Conservation (phyloP, 2,888 invertebrate species). For the Macrosoma leucophasiata region DNA sequence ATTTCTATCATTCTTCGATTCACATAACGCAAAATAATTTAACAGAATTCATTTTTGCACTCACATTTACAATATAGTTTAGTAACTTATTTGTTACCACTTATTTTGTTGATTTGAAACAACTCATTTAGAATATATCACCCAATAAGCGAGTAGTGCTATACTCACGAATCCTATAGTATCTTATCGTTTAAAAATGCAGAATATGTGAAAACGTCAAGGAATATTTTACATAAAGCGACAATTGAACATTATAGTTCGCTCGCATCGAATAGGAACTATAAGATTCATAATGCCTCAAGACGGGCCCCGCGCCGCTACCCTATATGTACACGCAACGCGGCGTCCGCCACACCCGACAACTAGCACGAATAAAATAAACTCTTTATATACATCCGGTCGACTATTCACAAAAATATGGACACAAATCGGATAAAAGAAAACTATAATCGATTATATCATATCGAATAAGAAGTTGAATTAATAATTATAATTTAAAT, state of each 20-base stretch:
- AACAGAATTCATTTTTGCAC: constrained; percentile 75
- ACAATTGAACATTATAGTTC: constrained; percentile 76
- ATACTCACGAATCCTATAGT: constrained; percentile 68
- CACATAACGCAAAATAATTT: constrained; percentile 78
- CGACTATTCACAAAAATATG: constrained; percentile 59
- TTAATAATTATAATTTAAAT: constrained; percentile 54
- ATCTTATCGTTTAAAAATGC: constrained; percentile 73
- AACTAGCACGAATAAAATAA: constrained; percentile 67
- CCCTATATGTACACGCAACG: constrained; percentile 50
- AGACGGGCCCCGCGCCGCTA: constrained; percentile 36
- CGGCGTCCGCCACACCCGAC: constrained; percentile 48
- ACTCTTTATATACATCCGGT: constrained; percentile 58
- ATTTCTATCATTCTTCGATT: constrained; percentile 75
- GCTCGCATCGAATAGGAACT: constrained; percentile 75
- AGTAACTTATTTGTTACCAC: constrained; percentile 64
- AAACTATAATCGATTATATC: constrained; percentile 51
- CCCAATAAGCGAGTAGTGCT: constrained; percentile 72
- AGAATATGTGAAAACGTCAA: constrained; percentile 73
- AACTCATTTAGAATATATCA: constrained; percentile 73
- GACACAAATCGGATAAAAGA: constrained; percentile 55
- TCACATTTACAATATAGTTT: constrained; percentile 73
- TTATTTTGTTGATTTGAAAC: constrained; percentile 63
- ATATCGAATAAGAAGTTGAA: constrained; percentile 55
- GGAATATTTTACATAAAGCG: constrained; percentile 71
- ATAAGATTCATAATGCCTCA: constrained; percentile 74